These are phyloP conservation scores for Amiota minor DNA, from an alignment of 2,888 invertebrate genomes.

Conservation along the genomic window DNA sequence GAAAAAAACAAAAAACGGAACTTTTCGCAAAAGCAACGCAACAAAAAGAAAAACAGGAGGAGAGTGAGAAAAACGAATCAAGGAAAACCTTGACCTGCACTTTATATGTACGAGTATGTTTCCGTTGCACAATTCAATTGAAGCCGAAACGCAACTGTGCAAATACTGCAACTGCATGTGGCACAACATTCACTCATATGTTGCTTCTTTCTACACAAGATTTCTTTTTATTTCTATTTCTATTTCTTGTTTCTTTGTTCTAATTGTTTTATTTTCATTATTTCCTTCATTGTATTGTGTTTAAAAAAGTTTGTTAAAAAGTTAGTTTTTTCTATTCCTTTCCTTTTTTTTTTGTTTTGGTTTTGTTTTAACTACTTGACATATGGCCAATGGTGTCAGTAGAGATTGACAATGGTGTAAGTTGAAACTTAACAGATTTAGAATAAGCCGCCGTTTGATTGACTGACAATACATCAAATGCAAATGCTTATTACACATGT, in stretches of 20 bases:
- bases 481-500: too few species aligned
- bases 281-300: neutral
- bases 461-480: too few species aligned
- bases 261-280: neutral
- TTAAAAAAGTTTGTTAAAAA: too few species aligned
- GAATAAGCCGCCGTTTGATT: too few species aligned
- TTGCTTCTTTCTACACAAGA: too few species aligned
- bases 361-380: neutral
- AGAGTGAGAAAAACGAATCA: constrained; percentile 11
- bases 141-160: neutral
- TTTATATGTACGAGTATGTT: constrained; percentile 6
- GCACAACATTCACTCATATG: constrained; percentile 1
- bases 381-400: neutral
- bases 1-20: neutral
- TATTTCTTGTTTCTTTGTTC: neutral
- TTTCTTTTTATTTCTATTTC: neutral
- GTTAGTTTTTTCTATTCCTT: too few species aligned
- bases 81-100: constrained; percentile 30
- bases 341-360: too few species aligned
- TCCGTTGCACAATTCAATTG: constrained; percentile 2
- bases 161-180: neutral
- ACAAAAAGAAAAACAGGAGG: constrained; percentile 4
- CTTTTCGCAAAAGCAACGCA: neutral
- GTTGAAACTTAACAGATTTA: too few species aligned
- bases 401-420: too few species aligned